Evolutionary conservation across 2,888 invertebrate genomes (phyloP).

Genomic region (Cylindroiulus punctatus): DNA sequence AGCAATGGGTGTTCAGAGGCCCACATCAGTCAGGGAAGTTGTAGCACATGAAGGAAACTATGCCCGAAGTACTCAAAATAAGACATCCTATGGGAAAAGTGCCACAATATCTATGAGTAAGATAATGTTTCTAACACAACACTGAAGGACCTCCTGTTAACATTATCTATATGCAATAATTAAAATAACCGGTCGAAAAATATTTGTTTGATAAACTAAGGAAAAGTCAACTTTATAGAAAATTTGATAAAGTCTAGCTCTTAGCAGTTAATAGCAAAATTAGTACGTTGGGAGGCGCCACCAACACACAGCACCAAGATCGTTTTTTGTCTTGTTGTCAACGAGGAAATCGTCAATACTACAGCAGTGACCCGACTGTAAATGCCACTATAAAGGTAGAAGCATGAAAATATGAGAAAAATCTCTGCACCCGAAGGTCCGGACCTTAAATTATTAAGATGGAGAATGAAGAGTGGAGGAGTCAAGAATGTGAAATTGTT

Average conservation of each 20-base stretch:
- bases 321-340: neutral
- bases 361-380: neutral
- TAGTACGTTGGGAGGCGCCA: neutral
- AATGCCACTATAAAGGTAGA: slow-evolving; percentile 24
- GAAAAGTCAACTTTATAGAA: too few species aligned
- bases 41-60: too few species aligned
- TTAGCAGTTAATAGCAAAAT: neutral
- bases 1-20: too few species aligned
- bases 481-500: slow-evolving; percentile 14
- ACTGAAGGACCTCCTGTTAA: too few species aligned
- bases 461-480: neutral
- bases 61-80: too few species aligned
- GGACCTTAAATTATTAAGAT: slow-evolving; percentile 22
- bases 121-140: too few species aligned
- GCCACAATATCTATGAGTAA: too few species aligned
- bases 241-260: neutral
- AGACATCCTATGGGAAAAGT: too few species aligned
- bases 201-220: too few species aligned
- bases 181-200: too few species aligned
- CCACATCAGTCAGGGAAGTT: too few species aligned
- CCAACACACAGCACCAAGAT: neutral
- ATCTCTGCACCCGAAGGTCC: neutral
- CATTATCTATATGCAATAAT: too few species aligned
- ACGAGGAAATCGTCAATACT: neutral
- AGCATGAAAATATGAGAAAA: slow-evolving; percentile 26